Percentiles rank a stretch among this genome's conserved stretches.
Conservation (phyloP, 1,140 invertebrate species). For the Diploscapter pachys region DNA sequence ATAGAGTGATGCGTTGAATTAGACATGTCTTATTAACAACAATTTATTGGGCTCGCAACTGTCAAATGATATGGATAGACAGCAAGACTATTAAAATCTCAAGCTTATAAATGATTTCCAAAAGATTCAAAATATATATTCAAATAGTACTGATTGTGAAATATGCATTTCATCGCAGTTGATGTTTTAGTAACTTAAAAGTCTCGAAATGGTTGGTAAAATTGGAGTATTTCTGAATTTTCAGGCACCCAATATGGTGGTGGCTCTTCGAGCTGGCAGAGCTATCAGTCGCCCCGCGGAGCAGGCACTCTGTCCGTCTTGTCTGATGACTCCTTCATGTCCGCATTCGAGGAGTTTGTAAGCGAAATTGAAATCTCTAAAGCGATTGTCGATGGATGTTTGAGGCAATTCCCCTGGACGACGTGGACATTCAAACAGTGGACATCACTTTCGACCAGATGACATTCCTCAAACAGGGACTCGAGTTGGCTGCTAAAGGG, state of each 20-base stretch:
- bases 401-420: slow-evolving; percentile 1
- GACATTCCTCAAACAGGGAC: no score
- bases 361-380: slow-evolving; percentile 19
- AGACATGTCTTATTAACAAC: no score
- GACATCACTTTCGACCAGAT: no score
- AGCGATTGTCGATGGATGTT: not conserved
- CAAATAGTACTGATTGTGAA: slow-evolving; percentile 9
- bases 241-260: not conserved
- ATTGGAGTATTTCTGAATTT: not conserved
- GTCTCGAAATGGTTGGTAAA: not conserved
- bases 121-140: not conserved
- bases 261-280: slow-evolving; percentile 5
- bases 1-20: no score
- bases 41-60: slow-evolving; percentile 1
- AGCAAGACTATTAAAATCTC: no score
- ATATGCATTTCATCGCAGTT: slow-evolving; percentile 12
- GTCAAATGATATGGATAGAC: not conserved
- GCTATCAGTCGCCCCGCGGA: slow-evolving; percentile 10
- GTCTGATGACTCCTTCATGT: slow-evolving; percentile 40
- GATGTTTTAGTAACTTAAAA: not conserved
- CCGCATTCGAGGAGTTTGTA: slow-evolving; percentile 37
- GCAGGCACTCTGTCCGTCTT: slow-evolving; percentile 36
- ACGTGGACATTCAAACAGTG: no score
- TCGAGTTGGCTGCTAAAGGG: no score
- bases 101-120: no score